These are phyloP conservation scores for Rhizoglyphus robini DNA, from an alignment of 1,140 invertebrate genomes.

Conservation along the genomic window DNA sequence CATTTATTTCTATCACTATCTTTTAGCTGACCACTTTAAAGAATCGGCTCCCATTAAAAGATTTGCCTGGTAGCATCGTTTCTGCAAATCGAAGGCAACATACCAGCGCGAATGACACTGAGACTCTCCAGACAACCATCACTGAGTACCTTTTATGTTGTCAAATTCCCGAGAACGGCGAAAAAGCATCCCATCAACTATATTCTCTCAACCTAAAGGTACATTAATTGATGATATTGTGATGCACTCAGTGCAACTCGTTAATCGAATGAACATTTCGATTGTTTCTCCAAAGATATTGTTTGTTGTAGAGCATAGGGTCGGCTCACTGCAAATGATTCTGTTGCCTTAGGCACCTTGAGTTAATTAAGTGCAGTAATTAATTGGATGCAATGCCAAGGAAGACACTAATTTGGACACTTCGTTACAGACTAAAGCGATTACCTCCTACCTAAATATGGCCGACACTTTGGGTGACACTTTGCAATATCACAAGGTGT, in stretches of 20 bases:
- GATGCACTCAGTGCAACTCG: too few relatives aligned
- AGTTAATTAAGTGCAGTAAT: too few relatives aligned
- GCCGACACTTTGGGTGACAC: background rate
- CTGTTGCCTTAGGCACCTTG: too few relatives aligned
- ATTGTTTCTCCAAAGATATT: too few relatives aligned
- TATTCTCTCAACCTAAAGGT: slow-evolving; percentile 7
- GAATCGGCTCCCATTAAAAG: background rate
- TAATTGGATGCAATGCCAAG: background rate
- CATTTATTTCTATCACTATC: too few relatives aligned
- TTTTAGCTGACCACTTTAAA: background rate
- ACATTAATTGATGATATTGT: too few relatives aligned
- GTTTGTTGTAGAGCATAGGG: too few relatives aligned
- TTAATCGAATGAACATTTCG: too few relatives aligned
- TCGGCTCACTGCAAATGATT: too few relatives aligned
- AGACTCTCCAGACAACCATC: background rate
- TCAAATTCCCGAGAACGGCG: background rate
- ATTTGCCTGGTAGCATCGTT: background rate
- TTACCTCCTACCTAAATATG: slow-evolving; percentile 9
- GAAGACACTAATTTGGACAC: background rate
- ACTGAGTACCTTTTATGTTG: background rate
- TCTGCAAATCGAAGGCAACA: too few relatives aligned
- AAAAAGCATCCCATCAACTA: background rate
- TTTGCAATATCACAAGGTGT: background rate
- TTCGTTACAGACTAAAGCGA: slow-evolving; percentile 1
- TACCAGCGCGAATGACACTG: background rate